Percentiles rank a stretch among this genome's conserved stretches.
These are phyloP conservation scores for Ceraclea dissimilis DNA, from an alignment of 2,888 invertebrate species.

Conservation along the genomic window DNA sequence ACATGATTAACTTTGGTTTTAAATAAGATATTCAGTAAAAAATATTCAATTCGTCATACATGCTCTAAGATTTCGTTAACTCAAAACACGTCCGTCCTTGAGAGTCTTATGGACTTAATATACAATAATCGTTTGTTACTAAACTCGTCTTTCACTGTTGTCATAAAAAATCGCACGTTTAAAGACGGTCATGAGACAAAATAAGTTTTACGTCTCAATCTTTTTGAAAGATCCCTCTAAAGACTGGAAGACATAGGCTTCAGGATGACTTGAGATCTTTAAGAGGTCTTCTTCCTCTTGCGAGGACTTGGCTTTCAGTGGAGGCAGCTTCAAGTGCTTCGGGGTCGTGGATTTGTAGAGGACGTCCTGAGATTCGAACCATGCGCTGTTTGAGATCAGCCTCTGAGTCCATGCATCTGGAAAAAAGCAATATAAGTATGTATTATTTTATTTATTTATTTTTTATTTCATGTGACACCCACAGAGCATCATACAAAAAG, in stretches of 20 bases:
- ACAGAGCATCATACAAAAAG: too few relatives aligned
- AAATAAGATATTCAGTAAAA: too few relatives aligned
- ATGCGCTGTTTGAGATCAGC: conserved; percentile 57
- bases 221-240: conserved; percentile 15
- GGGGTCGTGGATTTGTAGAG: conserved; percentile 24
- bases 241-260: conserved; percentile 15
- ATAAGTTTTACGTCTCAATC: neutral
- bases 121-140: too few relatives aligned
- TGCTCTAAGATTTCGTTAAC: too few relatives aligned
- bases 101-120: too few relatives aligned
- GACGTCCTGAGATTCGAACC: conserved; percentile 61
- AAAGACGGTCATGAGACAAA: too few relatives aligned
- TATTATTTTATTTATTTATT: neutral
- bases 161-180: too few relatives aligned
- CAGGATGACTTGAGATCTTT: conserved; percentile 12
- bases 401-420: conserved; percentile 65
- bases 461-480: neutral
- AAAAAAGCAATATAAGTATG: conserved; percentile 11
- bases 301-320: conserved; percentile 2
- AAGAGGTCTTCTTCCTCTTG: conserved; percentile 12
- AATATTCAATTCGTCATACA: too few relatives aligned
- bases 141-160: too few relatives aligned
- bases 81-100: too few relatives aligned
- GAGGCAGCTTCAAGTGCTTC: conserved; percentile 15
- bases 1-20: too few relatives aligned